These are phyloP conservation scores for Neogobius melanostomus DNA, from an alignment of 2,113 vertebrate genomes.

Conservation along the genomic window DNA sequence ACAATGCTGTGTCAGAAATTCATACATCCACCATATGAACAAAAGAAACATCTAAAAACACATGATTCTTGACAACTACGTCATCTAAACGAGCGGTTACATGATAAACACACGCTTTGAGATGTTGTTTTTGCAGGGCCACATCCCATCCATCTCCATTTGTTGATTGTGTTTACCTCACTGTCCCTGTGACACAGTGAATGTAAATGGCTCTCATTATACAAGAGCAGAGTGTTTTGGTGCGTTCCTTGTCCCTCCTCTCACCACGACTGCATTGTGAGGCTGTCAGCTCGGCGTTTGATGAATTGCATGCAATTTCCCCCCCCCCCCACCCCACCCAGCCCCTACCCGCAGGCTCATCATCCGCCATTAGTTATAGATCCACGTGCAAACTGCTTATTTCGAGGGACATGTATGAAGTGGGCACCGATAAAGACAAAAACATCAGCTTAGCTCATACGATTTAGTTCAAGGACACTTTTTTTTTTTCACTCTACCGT, in stretches of 20 bases:
- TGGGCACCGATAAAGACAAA: neutral
- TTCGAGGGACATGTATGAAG: conserved; percentile 4
- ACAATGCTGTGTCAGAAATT: neutral
- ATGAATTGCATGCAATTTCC: conserved; percentile 96
- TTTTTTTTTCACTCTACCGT: neutral
- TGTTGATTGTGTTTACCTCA: conserved; percentile 20
- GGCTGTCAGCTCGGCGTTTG: conserved; percentile 92
- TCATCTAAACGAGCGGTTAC: neutral
- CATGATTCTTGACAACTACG: neutral
- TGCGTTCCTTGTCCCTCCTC: conserved; percentile 27
- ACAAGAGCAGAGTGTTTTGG: conserved; percentile 2
- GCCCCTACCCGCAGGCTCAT: conserved; percentile 80
- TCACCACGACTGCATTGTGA: conserved; percentile 76
- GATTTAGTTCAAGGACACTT: neutral
- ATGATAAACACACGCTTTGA: neutral
- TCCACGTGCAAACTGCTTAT: conserved; percentile 72
- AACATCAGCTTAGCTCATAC: neutral
- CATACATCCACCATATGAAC: neutral
- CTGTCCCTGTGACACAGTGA: neutral
- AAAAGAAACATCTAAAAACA: neutral
- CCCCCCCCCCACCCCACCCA: conserved; percentile 68
- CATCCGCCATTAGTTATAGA: conserved; percentile 98
- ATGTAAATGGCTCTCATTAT: conserved; percentile 3
- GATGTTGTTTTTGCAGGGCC: conserved; percentile 1
- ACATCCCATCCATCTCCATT: conserved; percentile 7